A percentile compares a stretch with the other conserved stretches of the same genome.
Conservation (phyloP, 1,140 invertebrate genomes). For the Drosophila pachea region DNA sequence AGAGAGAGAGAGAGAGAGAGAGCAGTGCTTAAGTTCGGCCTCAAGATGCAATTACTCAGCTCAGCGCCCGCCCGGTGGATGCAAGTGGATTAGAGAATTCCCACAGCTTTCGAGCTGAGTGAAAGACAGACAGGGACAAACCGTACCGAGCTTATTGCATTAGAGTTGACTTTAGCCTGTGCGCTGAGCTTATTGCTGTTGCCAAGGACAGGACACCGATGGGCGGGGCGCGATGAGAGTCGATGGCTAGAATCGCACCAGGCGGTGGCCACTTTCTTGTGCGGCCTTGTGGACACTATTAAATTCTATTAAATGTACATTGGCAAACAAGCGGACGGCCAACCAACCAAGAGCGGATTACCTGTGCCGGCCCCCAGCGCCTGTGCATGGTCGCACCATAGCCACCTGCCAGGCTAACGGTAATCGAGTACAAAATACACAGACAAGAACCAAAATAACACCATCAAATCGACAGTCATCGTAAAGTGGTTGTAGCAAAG, state of each 20-base stretch:
- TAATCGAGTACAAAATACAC: slow-evolving; percentile 16
- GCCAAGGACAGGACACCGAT: not conserved
- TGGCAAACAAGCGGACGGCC: slow-evolving; percentile 23
- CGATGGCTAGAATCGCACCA: not conserved
- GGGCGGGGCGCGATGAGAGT: not conserved
- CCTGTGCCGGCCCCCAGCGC: too few species aligned
- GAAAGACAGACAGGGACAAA: too few species aligned
- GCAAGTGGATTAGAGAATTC: too few species aligned
- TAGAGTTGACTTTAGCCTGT: too few species aligned
- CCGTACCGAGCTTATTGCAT: not conserved
- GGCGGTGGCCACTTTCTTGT: slow-evolving; percentile 16
- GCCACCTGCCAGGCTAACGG: slow-evolving; percentile 1
- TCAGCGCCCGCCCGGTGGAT: too few species aligned
- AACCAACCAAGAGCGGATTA: slow-evolving; percentile 7
- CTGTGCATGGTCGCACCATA: too few species aligned
- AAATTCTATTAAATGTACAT: slow-evolving; percentile 41
- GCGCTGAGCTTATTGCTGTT: not conserved
- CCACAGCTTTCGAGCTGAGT: too few species aligned
- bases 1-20: too few species aligned
- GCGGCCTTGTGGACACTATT: slow-evolving; percentile 37
- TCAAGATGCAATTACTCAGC: too few species aligned
- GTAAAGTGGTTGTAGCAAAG: slow-evolving; percentile 16
- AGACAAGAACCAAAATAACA: not conserved
- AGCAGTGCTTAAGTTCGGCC: too few species aligned
- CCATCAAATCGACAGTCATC: slow-evolving; percentile 1